Conservation (phyloP, 2,888 invertebrate species). For the Euproctis similis region DNA sequence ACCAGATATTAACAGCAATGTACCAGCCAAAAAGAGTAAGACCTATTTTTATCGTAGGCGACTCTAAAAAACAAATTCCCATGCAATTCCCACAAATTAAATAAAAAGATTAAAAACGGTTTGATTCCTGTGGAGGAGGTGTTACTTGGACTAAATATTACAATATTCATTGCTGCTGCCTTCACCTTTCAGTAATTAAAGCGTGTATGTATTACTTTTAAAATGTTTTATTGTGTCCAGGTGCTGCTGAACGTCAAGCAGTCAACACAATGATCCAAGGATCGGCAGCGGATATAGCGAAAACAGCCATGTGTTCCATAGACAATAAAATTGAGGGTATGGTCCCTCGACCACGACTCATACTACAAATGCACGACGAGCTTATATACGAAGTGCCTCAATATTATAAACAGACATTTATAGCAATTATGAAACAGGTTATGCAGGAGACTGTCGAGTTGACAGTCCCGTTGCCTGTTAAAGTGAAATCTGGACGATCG, state of each 20-base stretch:
- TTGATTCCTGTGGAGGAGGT: too few relatives aligned
- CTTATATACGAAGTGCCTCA: constrained; percentile 91
- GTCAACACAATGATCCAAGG: constrained; percentile 97
- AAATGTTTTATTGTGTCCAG: constrained; percentile 50
- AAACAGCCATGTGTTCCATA: constrained; percentile 89
- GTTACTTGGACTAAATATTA: too few relatives aligned
- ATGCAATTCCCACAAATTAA: too few relatives aligned
- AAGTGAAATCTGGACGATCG: constrained; percentile 85
- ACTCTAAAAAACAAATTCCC: too few relatives aligned
- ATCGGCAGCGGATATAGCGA: constrained; percentile 96
- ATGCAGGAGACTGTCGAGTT: constrained; percentile 88
- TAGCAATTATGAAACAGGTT: constrained; percentile 79
- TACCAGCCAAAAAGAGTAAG: constrained; percentile 77
- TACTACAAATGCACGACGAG: constrained; percentile 97
- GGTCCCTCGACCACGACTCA: constrained; percentile 75
- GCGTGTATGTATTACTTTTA: too few relatives aligned
- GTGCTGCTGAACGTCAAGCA: constrained; percentile 95
- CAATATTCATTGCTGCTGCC: too few relatives aligned
- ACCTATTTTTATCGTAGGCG: constrained; percentile 2
- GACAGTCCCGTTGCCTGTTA: constrained; percentile 90
- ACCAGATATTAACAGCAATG: constrained; percentile 81
- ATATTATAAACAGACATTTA: constrained; percentile 72
- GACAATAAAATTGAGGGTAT: constrained; percentile 66
- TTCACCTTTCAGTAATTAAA: too few relatives aligned
- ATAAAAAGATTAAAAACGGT: too few relatives aligned